These are phyloP conservation scores for Bruchidius siliquastri DNA, from an alignment of 2,888 invertebrate genomes.

Conservation along the genomic window DNA sequence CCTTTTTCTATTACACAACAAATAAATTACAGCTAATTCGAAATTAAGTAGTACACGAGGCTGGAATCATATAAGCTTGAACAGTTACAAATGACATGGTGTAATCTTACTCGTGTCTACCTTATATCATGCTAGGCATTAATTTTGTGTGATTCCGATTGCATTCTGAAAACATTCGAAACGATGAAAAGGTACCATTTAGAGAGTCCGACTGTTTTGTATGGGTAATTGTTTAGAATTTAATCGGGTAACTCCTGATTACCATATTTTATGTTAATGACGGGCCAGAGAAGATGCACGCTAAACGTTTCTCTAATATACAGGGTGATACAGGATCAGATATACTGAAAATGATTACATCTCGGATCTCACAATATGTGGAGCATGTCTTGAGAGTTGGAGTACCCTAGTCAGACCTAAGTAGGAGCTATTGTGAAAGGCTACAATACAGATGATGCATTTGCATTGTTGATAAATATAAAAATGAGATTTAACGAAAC, in stretches of 20 bases:
- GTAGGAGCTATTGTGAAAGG: too few relatives aligned
- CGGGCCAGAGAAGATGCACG: background rate
- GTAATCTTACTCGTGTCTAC: background rate
- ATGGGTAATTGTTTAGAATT: background rate
- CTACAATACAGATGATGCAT: too few relatives aligned
- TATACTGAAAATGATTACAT: too few relatives aligned
- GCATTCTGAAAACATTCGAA: background rate
- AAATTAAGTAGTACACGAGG: background rate
- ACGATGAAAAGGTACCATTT: background rate
- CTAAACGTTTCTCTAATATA: background rate
- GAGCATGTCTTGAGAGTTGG: too few relatives aligned
- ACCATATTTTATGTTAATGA: background rate
- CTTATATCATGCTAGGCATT: background rate
- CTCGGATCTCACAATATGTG: too few relatives aligned
- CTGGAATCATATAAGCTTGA: background rate
- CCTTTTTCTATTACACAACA: background rate
- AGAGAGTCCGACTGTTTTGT: background rate
- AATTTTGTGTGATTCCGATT: background rate
- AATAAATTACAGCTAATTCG: background rate
- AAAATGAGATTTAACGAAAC: too few relatives aligned
- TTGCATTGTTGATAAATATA: too few relatives aligned
- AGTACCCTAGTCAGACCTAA: too few relatives aligned
- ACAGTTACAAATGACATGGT: background rate
- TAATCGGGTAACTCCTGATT: background rate
- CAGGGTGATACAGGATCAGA: too few relatives aligned